Evolutionary conservation across 2,113 vertebrate species (phyloP), one percentile per base, ranked within the genome.

Genomic region (Coptodon rendalli): DNA sequence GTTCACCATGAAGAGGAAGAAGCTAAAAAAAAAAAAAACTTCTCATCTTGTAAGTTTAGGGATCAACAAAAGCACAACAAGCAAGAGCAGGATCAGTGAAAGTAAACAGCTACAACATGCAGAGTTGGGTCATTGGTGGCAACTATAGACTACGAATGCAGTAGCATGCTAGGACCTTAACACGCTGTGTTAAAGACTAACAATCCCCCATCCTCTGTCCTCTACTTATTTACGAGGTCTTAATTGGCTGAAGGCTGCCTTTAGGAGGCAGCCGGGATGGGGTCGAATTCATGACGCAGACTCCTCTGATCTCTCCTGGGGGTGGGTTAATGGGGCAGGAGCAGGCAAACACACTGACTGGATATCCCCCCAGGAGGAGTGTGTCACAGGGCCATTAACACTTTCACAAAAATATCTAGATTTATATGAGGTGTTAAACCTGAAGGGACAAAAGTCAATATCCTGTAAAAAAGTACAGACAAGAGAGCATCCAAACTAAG

Each of bases 231-330:
- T 92, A 95, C 54, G 76, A 88, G 88, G 45, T 40, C n/a, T 83
- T 94, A 93, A 94, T 93, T 93, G 88, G 90, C 27, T 54, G 9
- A 80, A 54, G 71, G 14, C 87, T 79, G 87, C 87, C 63, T 91
- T 86, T 29, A 38, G 87, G 85, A 79, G 86, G 22, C 81, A 92
- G 89, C 22, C 14, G 3, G 86, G 61, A 87, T 83, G 87, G 89
- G 92, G 88, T 90, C 82, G 56, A 79, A 85, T 82, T 89, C 80
- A 88, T 84, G 57, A 80, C 10, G 7, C 19, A 78, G 54, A 78
- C 87, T 85, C 86, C 71, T 95, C 86, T 93, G 94, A 96, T 95
- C 93, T 95, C 93, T 94, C 92, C 85, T 89, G 92, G 89, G 92
- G 91, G 94, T 19, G 0, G 56, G 80, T 89, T 91, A 94, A 89